Evolutionary conservation across 2,797 vertebrate genomes (phyloP).

Genomic region (Pseudopleuronectes americanus): DNA sequence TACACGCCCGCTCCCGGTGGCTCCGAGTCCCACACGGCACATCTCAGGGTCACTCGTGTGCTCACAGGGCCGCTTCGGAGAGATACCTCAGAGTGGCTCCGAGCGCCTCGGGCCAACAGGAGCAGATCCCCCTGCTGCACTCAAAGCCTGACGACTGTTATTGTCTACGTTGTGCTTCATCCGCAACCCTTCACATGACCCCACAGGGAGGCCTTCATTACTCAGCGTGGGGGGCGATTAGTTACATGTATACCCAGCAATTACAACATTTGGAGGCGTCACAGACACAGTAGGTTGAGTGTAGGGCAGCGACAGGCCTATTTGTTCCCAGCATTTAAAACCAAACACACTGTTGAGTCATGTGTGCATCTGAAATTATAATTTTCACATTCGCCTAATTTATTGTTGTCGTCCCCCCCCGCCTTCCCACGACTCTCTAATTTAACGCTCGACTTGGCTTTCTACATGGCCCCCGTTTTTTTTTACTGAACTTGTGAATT

Average conservation of each 20-base stretch:
- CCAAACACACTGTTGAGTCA: slow-evolving; percentile 6
- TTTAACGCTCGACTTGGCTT: slow-evolving; percentile 35
- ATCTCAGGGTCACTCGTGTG: slow-evolving; percentile 53
- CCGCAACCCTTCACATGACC: slow-evolving; percentile 38
- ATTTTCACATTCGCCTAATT: slow-evolving; percentile 50
- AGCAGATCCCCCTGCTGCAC: slow-evolving; percentile 41
- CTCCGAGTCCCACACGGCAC: slow-evolving; percentile 23
- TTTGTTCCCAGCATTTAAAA: slow-evolving; percentile 33
- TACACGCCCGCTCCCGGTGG: slow-evolving; percentile 26
- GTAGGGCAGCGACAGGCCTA: slow-evolving; percentile 34
- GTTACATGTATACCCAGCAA: slow-evolving; percentile 49
- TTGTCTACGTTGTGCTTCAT: slow-evolving; percentile 67
- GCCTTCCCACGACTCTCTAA: not conserved
- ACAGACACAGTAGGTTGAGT: slow-evolving; percentile 52
- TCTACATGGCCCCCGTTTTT: slow-evolving; percentile 26
- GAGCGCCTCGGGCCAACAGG: slow-evolving; percentile 39
- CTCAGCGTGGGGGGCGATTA: slow-evolving; percentile 63
- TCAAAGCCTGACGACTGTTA: slow-evolving; percentile 61
- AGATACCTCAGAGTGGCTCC: slow-evolving; percentile 23
- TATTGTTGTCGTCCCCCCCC: not conserved
- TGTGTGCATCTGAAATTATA: not conserved
- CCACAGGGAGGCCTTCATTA: slow-evolving; percentile 62
- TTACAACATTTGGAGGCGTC: slow-evolving; percentile 67
- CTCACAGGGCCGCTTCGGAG: slow-evolving; percentile 35
- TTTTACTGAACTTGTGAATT: slow-evolving; percentile 45